Conservation (phyloP, 1,140 invertebrate genomes). For the Drosophila sechellia region DNA sequence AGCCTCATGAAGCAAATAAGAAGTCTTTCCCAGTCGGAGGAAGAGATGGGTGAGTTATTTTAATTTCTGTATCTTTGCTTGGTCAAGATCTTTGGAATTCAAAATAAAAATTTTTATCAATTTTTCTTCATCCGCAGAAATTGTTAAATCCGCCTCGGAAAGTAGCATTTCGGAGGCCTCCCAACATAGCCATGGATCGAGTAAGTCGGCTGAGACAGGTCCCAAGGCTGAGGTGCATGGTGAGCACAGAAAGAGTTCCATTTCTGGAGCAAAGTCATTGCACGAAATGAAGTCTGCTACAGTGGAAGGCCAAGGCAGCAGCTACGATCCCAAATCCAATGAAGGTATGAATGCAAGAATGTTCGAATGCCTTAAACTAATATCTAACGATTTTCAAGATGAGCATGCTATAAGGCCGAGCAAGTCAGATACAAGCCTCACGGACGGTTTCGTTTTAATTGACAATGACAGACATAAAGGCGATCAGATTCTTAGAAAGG, state of each 20-base stretch:
- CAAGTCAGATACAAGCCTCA: slow-evolving; percentile 95
- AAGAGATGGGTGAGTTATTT: slow-evolving; percentile 56
- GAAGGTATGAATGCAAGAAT: slow-evolving; percentile 50
- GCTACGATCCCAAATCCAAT: slow-evolving; percentile 46
- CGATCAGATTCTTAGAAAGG: slow-evolving; percentile 88
- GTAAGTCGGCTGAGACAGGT: slow-evolving; percentile 88
- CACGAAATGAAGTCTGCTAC: slow-evolving; percentile 83
- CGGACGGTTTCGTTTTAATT: slow-evolving; percentile 95
- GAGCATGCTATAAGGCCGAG: slow-evolving; percentile 88
- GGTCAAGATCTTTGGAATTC: too few species aligned
- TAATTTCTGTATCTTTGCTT: neutral
- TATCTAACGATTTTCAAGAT: slow-evolving; percentile 56
- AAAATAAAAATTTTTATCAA: too few species aligned
- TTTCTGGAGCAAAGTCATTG: slow-evolving; percentile 79
- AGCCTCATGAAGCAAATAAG: slow-evolving; percentile 92
- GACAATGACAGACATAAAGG: slow-evolving; percentile 83
- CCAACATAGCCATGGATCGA: slow-evolving; percentile 89
- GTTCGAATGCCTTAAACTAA: neutral
- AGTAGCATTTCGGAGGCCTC: slow-evolving; percentile 92
- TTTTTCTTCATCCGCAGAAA: slow-evolving; percentile 39
- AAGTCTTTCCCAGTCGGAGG: slow-evolving; percentile 67
- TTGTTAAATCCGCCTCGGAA: slow-evolving; percentile 93
- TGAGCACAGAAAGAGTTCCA: slow-evolving; percentile 73
- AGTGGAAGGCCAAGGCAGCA: slow-evolving; percentile 51
- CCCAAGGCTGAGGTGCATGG: slow-evolving; percentile 22